These are phyloP conservation scores for Centroberyx gerrardi DNA, from an alignment of 2,797 vertebrate species.

Conservation along the genomic window DNA sequence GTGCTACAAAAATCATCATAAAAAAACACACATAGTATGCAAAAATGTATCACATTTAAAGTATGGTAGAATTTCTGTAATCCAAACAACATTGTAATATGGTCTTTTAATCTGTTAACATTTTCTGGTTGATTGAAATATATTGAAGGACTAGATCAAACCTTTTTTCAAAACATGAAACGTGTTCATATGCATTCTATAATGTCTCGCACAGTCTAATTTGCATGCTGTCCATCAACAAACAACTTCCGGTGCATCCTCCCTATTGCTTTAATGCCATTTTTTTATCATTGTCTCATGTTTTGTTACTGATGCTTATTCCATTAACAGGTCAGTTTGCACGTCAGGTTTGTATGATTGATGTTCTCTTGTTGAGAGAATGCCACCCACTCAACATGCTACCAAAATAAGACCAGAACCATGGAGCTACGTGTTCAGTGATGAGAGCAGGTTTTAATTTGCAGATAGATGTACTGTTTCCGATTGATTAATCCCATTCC, in stretches of 20 bases:
- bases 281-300: not conserved
- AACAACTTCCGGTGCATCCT: not conserved
- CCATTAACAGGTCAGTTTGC: slow-evolving; percentile 48
- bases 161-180: too few species aligned
- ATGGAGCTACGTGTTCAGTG: slow-evolving; percentile 29
- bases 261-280: not conserved
- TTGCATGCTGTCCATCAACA: not conserved
- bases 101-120: not conserved
- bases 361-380: slow-evolving; percentile 40
- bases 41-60: too few species aligned
- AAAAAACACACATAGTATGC: too few species aligned
- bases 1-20: not conserved
- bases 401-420: slow-evolving; percentile 72
- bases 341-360: slow-evolving; percentile 28
- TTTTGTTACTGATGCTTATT: slow-evolving; percentile 1
- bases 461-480: slow-evolving; percentile 66
- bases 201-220: too few species aligned
- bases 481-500: slow-evolving; percentile 82
- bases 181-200: too few species aligned
- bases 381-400: slow-evolving; percentile 60
- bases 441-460: slow-evolving; percentile 64
- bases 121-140: not conserved
- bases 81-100: not conserved
- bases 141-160: too few species aligned
- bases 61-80: too few species aligned